Evolutionary conservation across 2,888 invertebrate species (phyloP), one percentile per base, ranked within the genome.

Genomic region (Myathropa florea): DNA sequence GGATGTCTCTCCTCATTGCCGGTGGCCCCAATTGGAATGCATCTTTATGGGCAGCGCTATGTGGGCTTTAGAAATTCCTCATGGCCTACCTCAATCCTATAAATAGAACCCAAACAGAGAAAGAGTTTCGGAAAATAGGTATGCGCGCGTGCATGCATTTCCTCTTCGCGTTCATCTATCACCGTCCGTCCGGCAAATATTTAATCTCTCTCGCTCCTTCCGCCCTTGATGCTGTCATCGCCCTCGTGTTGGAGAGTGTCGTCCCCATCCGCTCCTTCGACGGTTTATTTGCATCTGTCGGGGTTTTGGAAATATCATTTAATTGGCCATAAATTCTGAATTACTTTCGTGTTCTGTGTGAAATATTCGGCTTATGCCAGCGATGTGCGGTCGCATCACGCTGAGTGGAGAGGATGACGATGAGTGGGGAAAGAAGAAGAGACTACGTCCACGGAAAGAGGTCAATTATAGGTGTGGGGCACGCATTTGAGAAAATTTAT

Each of bases 81-180:
- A 26, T 78, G 83, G 59, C 85, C 85, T 86, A 86, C 85, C 85
- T 86, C 85, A 86, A 86, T 78, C 57, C 63, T 23, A 82, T 73
- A 86, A 86, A 83, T 86, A 86, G 78, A 86, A 67, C 53, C 21
- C 46, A 60, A 53, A 76, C 26, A 63, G 55, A 67, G 67, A 26
- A 82, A 53, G 65, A 46, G 33, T 73, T 60, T 63, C 23, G 21
- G 75, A 67, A 70, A 46, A 18, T n/a, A 18, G 46, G 53, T 64
- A 79, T 75, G 81, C 55, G 36, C 55, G 36, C 21, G 30, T 85
- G 67, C 46, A 59, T 76, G 67, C 76, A 59, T 76, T 67, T 72
- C 30, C 55, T 76, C 57, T 46, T 53, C 30, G 28, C 68, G 14
- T 12, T 7, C 67, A 36, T 23, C 4, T n/a, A 28, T 21, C 3